Conservation (phyloP, 2,888 invertebrate species). For the Melanargia galathea region DNA sequence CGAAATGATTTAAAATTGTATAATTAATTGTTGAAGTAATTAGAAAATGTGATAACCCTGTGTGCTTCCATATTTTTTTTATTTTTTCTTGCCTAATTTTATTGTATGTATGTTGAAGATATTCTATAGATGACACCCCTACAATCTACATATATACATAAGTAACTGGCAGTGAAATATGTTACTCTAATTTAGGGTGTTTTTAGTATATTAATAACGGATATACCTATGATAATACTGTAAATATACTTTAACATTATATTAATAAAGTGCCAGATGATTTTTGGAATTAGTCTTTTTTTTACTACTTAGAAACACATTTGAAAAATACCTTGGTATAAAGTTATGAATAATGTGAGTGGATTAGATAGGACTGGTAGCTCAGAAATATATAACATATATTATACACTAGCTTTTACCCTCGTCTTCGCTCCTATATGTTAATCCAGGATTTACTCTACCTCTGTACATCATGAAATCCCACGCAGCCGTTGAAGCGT, state of each 20-base stretch:
- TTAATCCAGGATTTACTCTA: no score
- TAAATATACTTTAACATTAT: constrained; percentile 56
- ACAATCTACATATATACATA: neutral
- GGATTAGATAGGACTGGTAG: no score
- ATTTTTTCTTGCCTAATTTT: constrained; percentile 52
- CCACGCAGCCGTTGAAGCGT: no score
- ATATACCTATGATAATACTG: constrained; percentile 46
- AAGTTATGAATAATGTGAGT: no score
- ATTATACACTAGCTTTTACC: no score
- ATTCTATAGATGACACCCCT: neutral
- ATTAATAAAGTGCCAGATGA: constrained; percentile 73
- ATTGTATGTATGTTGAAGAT: constrained; percentile 44
- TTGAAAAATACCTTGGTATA: neutral
- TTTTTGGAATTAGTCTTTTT: constrained; percentile 46
- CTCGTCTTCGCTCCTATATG: no score
- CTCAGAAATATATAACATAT: no score
- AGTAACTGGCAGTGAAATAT: constrained; percentile 58
- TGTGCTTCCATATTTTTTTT: constrained; percentile 51
- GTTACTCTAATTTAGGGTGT: constrained; percentile 48
- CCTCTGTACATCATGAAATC: no score
- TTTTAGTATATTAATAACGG: constrained; percentile 46
- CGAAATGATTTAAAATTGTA: neutral
- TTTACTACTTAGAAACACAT: constrained; percentile 37
- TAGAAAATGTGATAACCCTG: constrained; percentile 39
- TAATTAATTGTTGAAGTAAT: neutral